Evolutionary conservation across 2,113 vertebrate genomes (phyloP).

Genomic region (Muntiacus muntjak): DNA sequence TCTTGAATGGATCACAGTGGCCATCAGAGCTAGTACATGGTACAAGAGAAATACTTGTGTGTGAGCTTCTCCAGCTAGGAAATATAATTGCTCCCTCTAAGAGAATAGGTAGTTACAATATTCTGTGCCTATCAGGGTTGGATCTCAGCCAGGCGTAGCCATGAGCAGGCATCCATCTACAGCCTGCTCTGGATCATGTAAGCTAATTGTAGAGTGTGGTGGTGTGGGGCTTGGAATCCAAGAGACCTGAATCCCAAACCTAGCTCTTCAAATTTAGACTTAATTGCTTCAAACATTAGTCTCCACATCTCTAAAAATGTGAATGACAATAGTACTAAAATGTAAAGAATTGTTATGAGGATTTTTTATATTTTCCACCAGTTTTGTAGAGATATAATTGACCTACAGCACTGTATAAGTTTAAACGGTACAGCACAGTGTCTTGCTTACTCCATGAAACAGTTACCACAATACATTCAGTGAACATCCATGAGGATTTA

Average conservation of each 20-base stretch:
- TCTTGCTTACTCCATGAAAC: not conserved
- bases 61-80: not conserved
- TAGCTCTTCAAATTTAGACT: not conserved
- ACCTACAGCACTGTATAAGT: not conserved
- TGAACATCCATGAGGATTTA: not conserved
- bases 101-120: not conserved
- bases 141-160: not conserved
- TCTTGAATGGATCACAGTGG: not conserved
- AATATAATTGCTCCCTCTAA: not conserved
- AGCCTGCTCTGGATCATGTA: not conserved
- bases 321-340: not conserved
- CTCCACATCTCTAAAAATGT: not conserved
- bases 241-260: not conserved
- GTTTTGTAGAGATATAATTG: not conserved
- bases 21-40: not conserved
- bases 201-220: not conserved
- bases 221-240: not conserved
- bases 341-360: not conserved
- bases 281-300: not conserved
- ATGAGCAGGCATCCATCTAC: not conserved
- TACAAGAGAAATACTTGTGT: not conserved
- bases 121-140: not conserved
- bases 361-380: not conserved
- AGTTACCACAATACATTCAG: not conserved
- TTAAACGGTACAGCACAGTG: not conserved